A percentile compares a stretch with the other conserved stretches of the same genome.
phyloP scores from a whole-genome alignment of 1,140 invertebrate genomes.

The Neodiprion lecontei region DNA sequence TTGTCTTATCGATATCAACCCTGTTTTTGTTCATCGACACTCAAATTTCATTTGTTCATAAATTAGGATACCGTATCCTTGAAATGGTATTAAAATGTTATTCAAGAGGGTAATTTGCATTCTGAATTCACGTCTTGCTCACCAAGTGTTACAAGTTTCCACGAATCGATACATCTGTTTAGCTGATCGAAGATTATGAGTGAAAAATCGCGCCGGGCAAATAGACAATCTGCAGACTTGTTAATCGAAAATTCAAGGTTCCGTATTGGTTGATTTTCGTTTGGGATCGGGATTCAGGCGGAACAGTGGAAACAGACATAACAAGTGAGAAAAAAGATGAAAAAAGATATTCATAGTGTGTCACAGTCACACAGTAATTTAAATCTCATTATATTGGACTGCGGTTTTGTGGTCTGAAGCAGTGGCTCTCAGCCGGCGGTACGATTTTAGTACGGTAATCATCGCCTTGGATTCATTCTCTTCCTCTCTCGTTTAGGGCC shows the following conservation, averaged over 20 bases:
- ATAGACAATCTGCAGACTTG: too few species aligned
- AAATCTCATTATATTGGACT: conserved; percentile 58
- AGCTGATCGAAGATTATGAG: too few species aligned
- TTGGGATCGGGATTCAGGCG: background rate
- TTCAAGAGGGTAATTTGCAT: too few species aligned
- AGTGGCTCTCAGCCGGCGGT: conserved; percentile 31
- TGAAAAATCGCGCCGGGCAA: too few species aligned
- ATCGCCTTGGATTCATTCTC: background rate
- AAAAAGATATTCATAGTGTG: conserved; percentile 34
- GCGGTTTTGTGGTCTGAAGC: conserved; percentile 51
- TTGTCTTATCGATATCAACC: too few species aligned
- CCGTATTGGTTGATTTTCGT: background rate
- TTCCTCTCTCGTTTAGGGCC: background rate
- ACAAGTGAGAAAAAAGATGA: conserved; percentile 36
- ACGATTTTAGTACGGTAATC: background rate
- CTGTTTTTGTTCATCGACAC: too few species aligned
- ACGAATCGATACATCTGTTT: too few species aligned
- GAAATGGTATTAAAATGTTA: too few species aligned
- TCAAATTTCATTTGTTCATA: too few species aligned
- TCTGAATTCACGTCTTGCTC: too few species aligned
- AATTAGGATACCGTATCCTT: too few species aligned
- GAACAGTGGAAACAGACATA: conserved; percentile 21
- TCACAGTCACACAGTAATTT: conserved; percentile 57
- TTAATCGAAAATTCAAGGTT: background rate
- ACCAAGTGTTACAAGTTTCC: too few species aligned